phyloP scores from a whole-genome alignment of 2,888 invertebrate genomes.

The Steinernema carpocapsae region DNA sequence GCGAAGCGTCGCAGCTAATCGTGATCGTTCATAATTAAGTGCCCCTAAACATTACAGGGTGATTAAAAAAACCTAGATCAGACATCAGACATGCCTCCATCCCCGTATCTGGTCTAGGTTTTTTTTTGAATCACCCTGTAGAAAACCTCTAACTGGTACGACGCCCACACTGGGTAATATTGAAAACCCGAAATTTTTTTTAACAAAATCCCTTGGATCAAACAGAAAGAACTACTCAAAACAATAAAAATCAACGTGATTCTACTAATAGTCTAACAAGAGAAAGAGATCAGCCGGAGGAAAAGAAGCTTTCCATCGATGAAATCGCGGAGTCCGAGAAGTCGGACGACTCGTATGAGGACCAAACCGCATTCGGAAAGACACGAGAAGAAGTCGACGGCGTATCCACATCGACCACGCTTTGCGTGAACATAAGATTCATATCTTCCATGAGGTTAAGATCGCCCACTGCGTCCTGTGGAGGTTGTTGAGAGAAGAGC shows the following conservation, averaged over 20 bases:
- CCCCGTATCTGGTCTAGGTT: no score
- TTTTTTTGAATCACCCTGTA: no score
- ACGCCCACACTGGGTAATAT: no score
- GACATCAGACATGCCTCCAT: no score
- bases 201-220: not conserved
- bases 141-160: no score
- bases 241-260: not conserved
- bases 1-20: no score
- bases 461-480: not conserved
- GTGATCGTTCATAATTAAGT: no score
- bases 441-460: not conserved
- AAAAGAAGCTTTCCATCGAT: not conserved
- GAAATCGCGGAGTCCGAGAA: constrained; percentile 3
- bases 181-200: constrained; percentile 8
- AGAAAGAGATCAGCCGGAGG: constrained; percentile 6
- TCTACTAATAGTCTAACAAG: not conserved
- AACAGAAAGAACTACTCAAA: constrained; percentile 12
- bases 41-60: no score
- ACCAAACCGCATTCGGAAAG: not conserved
- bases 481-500: not conserved
- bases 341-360: no score
- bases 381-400: no score
- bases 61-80: no score
- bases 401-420: no score
- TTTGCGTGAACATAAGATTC: not conserved